phyloP scores from a whole-genome alignment of 2,113 vertebrate species.

The Scopus umbretta region DNA sequence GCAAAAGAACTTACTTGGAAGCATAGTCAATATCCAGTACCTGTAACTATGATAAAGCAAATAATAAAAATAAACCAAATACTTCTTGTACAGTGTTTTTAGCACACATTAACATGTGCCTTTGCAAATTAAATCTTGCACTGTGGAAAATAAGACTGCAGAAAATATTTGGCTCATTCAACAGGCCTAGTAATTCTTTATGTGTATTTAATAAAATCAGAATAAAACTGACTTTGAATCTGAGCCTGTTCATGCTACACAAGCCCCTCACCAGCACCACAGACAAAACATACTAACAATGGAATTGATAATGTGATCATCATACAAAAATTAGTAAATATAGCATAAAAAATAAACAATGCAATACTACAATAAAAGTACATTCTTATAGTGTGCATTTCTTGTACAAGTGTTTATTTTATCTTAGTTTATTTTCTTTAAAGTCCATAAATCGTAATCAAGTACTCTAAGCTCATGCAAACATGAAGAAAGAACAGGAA shows the following conservation, averaged over 20 bases:
- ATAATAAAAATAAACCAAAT: neutral
- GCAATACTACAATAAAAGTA: neutral
- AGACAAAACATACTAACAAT: neutral
- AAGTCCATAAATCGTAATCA: neutral
- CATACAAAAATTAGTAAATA: neutral
- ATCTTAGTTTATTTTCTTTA: neutral
- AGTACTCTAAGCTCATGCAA: neutral
- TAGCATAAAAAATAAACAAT: neutral
- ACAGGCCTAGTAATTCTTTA: neutral
- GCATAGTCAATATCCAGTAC: too few species aligned
- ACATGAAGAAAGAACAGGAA: neutral
- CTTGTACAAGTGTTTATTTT: neutral
- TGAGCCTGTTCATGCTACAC: neutral
- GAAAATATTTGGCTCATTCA: neutral
- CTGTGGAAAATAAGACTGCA: neutral
- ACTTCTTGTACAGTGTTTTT: neutral
- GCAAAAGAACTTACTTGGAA: neutral
- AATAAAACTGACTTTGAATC: neutral
- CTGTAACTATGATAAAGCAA: neutral
- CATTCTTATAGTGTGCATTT: neutral
- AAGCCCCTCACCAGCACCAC: neutral
- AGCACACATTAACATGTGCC: neutral
- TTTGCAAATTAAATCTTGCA: neutral
- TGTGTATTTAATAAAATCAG: neutral
- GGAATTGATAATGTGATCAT: neutral